A percentile compares a stretch with the other conserved stretches of the same genome.
Evolutionary conservation across 1,140 invertebrate genomes (phyloP).

Genomic region (Berghia stephanieae): DNA sequence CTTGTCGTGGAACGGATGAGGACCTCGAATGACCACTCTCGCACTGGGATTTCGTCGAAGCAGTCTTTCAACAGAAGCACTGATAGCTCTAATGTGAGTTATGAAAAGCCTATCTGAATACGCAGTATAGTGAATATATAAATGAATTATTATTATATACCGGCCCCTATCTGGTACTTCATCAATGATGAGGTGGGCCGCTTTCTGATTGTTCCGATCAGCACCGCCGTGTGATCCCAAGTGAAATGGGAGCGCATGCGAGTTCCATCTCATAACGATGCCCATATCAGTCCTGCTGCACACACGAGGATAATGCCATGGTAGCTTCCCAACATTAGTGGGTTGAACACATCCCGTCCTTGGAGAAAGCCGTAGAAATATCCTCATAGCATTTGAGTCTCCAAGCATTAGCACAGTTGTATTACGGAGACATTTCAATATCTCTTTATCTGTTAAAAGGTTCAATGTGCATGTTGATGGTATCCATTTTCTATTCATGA

Average conservation of each 20-base stretch:
- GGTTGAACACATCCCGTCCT: neutral
- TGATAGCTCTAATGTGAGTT: neutral
- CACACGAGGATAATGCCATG: neutral
- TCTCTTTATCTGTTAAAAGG: neutral
- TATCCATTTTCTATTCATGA: neutral
- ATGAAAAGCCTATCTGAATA: neutral
- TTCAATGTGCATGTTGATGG: neutral
- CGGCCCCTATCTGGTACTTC: neutral
- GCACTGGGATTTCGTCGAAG: neutral
- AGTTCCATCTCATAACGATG: neutral
- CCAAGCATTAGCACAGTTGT: neutral
- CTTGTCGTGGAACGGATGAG: neutral
- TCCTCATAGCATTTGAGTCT: no score
- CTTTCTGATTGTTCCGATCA: neutral
- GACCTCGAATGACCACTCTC: slow-evolving; percentile 4
- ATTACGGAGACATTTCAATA: neutral
- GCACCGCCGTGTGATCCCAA: no score
- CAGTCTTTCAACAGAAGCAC: neutral
- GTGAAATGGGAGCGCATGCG: slow-evolving; percentile 18
- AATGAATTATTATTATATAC: neutral
- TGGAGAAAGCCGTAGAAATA: neutral
- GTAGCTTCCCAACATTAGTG: neutral
- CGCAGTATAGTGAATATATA: slow-evolving; percentile 12
- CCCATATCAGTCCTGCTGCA: neutral
- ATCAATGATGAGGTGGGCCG: neutral